Evolutionary conservation across 2,113 vertebrate genomes (phyloP).

Genomic region (Puntigrus tetrazona): DNA sequence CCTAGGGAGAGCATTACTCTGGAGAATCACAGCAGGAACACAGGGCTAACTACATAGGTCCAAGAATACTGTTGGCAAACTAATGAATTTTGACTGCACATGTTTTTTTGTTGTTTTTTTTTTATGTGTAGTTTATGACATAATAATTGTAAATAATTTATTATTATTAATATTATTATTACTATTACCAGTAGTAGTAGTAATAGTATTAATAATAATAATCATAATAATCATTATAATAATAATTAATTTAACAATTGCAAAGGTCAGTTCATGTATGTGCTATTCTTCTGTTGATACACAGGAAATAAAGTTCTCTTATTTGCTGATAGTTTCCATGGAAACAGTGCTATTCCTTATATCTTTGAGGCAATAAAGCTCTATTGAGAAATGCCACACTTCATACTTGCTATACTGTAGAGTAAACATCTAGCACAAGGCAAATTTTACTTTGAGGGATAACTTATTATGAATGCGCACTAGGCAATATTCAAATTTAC

Average conservation of each 20-base stretch:
- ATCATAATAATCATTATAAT: too few species aligned
- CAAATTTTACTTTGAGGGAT: constrained; percentile 7
- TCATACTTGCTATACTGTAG: neutral
- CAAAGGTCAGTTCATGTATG: neutral
- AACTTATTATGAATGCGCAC: neutral
- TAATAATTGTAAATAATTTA: neutral
- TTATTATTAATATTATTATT: too few species aligned
- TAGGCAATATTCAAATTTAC: neutral
- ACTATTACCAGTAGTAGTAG: too few species aligned
- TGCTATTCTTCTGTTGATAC: constrained; percentile 1
- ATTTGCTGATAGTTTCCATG: constrained; percentile 48
- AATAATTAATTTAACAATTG: too few species aligned
- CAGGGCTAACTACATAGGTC: neutral
- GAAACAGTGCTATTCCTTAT: constrained; percentile 30
- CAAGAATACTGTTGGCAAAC: neutral
- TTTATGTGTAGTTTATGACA: neutral
- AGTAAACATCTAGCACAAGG: constrained; percentile 27
- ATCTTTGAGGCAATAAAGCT: constrained; percentile 28
- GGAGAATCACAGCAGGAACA: neutral
- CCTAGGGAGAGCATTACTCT: constrained; percentile 8
- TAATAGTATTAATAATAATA: too few species aligned
- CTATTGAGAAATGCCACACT: constrained; percentile 27
- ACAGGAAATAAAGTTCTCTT: neutral
- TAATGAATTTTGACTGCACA: neutral
- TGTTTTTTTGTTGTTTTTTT: too few species aligned